Percentiles rank a stretch among this genome's conserved stretches.
These are phyloP conservation scores for Drosophila nebulosa DNA, from an alignment of 1,140 invertebrate genomes.

Conservation along the genomic window DNA sequence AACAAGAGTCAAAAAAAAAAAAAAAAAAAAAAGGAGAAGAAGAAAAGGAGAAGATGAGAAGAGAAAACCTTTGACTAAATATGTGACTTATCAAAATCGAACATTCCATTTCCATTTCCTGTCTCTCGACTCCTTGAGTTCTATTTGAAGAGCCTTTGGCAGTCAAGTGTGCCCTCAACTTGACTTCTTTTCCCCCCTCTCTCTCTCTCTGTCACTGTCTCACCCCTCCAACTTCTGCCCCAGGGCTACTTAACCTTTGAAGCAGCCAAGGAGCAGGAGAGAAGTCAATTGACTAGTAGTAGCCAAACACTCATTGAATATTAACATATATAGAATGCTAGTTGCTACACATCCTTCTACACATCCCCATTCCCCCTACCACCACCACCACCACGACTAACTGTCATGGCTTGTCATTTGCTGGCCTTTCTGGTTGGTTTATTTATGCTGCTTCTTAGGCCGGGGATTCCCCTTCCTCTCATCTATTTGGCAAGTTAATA, in stretches of 20 bases:
- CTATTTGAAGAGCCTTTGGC: slow-evolving; percentile 20
- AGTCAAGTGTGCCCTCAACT: slow-evolving; percentile 40
- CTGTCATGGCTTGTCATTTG: no score
- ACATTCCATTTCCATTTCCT: slow-evolving; percentile 65
- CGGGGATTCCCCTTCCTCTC: slow-evolving; percentile 54
- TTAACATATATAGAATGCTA: neutral
- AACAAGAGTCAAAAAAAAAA: neutral
- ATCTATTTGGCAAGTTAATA: slow-evolving; percentile 54
- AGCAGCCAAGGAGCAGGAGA: slow-evolving; percentile 14
- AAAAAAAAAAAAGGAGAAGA: no score
- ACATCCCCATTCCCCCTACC: neutral
- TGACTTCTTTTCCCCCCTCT: neutral
- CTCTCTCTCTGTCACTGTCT: no score
- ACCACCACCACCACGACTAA: neutral
- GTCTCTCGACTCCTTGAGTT: neutral
- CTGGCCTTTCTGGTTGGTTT: neutral
- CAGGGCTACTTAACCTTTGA: slow-evolving; percentile 67
- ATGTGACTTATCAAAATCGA: slow-evolving; percentile 71
- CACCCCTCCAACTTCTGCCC: no score
- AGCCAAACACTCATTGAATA: neutral
- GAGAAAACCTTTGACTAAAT: slow-evolving; percentile 55
- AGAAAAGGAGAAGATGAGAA: no score
- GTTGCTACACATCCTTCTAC: neutral
- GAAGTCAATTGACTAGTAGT: neutral
- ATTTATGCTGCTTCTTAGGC: slow-evolving; percentile 25